Conservation (phyloP, 2,888 invertebrate genomes). For the Heliconius ismenius region DNA sequence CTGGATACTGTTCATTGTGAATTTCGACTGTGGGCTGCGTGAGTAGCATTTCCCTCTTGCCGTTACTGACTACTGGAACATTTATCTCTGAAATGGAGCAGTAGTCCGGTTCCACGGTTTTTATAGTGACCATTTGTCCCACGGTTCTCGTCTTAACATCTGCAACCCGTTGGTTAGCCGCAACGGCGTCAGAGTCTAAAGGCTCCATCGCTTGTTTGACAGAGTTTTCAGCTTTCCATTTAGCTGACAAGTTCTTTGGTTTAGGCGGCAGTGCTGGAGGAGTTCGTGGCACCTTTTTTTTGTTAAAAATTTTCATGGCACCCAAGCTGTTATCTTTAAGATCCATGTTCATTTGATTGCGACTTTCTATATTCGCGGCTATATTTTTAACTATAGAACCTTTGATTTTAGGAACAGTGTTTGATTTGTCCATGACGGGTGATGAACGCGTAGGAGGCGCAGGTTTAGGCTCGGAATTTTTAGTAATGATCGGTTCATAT, state of each 20-base stretch:
- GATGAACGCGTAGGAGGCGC: slow-evolving; percentile 61
- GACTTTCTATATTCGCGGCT: slow-evolving; percentile 76
- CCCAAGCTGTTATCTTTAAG: slow-evolving; percentile 69
- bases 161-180: slow-evolving; percentile 82
- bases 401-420: slow-evolving; percentile 69
- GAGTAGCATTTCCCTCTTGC: slow-evolving; percentile 78
- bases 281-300: slow-evolving; percentile 83
- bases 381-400: slow-evolving; percentile 79
- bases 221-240: slow-evolving; percentile 82
- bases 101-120: slow-evolving; percentile 85
- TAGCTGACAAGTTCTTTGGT: slow-evolving; percentile 87
- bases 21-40: slow-evolving; percentile 80
- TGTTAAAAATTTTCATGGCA: slow-evolving; percentile 77
- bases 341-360: slow-evolving; percentile 72
- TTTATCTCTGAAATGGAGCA: slow-evolving; percentile 89
- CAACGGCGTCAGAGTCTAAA: slow-evolving; percentile 82
- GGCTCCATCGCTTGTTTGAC: slow-evolving; percentile 70
- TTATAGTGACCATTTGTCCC: slow-evolving; percentile 77
- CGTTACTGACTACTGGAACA: slow-evolving; percentile 83
- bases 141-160: slow-evolving; percentile 80
- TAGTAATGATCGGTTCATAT: slow-evolving; percentile 86
- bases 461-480: slow-evolving; percentile 65
- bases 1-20: slow-evolving; percentile 76
- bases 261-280: slow-evolving; percentile 91
- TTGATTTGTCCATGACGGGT: slow-evolving; percentile 58